phyloP scores from a whole-genome alignment of 2,888 invertebrate genomes.

The Prosopocoilus inquinatus region DNA sequence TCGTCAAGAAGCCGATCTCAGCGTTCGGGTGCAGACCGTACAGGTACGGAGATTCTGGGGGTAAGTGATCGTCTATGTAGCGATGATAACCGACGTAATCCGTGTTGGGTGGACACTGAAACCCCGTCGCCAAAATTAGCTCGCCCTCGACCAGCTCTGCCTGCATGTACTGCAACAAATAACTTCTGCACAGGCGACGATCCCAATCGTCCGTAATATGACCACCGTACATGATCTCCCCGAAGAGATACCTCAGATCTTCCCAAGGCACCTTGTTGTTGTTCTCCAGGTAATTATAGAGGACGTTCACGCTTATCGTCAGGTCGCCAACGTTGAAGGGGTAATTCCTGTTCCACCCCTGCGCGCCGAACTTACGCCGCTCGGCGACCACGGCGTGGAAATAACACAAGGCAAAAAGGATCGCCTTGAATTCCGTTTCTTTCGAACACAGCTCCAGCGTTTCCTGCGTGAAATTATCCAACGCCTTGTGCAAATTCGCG shows the following conservation, averaged over 20 bases:
- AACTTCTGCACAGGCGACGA: constrained; percentile 79
- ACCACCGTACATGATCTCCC: constrained; percentile 97
- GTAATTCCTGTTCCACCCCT: constrained; percentile 85
- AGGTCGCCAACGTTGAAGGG: constrained; percentile 84
- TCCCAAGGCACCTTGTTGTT: constrained; percentile 90
- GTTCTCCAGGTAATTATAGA: constrained; percentile 88
- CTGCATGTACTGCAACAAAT: constrained; percentile 84
- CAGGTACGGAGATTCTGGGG: constrained; percentile 83
- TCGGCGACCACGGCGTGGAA: constrained; percentile 95
- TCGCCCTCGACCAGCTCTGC: constrained; percentile 88
- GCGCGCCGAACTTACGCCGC: constrained; percentile 89
- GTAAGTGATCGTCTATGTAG: constrained; percentile 84
- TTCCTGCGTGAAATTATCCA: constrained; percentile 91
- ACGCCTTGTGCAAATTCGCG: constrained; percentile 89
- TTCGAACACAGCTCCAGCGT: constrained; percentile 90
- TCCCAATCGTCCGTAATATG: constrained; percentile 98
- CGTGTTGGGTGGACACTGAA: constrained; percentile 82
- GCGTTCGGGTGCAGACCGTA: constrained; percentile 95
- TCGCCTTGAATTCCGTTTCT: constrained; percentile 89
- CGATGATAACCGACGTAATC: constrained; percentile 85
- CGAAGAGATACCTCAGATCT: constrained; percentile 89
- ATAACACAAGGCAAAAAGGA: constrained; percentile 87
- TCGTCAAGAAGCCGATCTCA: constrained; percentile 90
- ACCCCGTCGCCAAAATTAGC: constrained; percentile 75
- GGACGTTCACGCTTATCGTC: constrained; percentile 87